These are phyloP conservation scores for Coptodon bakossiorum DNA, from an alignment of 2,113 vertebrate genomes.

Conservation along the genomic window DNA sequence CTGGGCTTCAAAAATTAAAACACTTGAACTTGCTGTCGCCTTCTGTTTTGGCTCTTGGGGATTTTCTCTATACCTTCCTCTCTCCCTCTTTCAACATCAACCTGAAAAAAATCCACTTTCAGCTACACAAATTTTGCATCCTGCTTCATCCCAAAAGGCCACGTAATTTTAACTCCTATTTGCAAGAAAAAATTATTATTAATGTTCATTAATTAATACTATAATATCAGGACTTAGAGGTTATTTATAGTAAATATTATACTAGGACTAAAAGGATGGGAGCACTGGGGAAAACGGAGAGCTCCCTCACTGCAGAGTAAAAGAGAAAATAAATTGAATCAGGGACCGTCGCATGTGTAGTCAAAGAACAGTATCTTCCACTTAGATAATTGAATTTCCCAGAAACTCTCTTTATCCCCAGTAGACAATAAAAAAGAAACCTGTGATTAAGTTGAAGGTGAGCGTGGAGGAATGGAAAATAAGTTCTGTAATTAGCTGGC, in stretches of 20 bases:
- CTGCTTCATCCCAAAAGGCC: neutral
- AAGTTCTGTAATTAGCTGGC: constrained; percentile 38
- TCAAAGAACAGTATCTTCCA: constrained; percentile 21
- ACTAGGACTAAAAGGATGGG: neutral
- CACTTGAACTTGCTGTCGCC: constrained; percentile 30
- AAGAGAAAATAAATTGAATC: constrained; percentile 9
- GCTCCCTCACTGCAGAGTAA: neutral
- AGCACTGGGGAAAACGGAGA: neutral
- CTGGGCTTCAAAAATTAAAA: constrained; percentile 40
- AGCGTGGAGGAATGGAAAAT: constrained; percentile 31
- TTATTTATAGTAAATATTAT: neutral
- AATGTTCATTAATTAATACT: neutral
- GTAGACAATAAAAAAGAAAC: constrained; percentile 11
- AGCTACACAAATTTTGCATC: neutral
- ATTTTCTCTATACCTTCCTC: neutral
- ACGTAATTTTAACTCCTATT: neutral
- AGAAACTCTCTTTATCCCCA: constrained; percentile 19
- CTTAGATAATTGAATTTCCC: constrained; percentile 35
- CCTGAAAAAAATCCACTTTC: constrained; percentile 29
- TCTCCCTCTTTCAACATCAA: neutral
- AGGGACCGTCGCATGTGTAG: neutral
- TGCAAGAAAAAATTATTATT: neutral
- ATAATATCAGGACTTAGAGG: neutral
- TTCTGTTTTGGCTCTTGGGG: constrained; percentile 7
- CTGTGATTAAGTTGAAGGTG: constrained; percentile 53